Conservation (phyloP, 2,888 invertebrate species). For the Metallyticus violacea region DNA sequence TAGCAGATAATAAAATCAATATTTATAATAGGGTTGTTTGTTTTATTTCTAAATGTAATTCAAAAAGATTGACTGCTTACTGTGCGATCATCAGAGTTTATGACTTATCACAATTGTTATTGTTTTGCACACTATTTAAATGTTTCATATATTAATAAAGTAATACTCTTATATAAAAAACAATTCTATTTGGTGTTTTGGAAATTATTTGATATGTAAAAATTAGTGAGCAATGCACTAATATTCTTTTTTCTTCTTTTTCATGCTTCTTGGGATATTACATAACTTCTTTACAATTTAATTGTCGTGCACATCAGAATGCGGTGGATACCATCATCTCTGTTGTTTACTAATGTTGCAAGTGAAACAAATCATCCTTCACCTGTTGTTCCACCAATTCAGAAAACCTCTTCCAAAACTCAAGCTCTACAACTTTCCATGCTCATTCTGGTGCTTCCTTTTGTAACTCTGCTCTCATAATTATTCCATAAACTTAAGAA, state of each 20-base stretch:
- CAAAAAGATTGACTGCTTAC: no score
- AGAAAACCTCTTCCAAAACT: conserved; percentile 16
- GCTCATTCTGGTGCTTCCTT: not conserved
- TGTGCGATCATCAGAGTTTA: no score
- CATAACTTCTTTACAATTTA: not conserved
- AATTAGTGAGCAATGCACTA: not conserved
- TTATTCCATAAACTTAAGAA: not conserved
- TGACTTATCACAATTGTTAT: no score
- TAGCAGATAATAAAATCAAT: no score
- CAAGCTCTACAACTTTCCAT: not conserved
- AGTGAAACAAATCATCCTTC: conserved; percentile 24
- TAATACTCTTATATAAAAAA: not conserved
- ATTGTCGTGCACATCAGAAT: conserved; percentile 44
- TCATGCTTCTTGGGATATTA: conserved; percentile 31
- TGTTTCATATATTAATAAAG: no score
- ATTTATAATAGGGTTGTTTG: no score
- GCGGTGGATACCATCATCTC: conserved; percentile 63
- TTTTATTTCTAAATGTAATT: no score
- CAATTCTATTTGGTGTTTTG: not conserved
- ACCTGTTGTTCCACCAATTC: conserved; percentile 3
- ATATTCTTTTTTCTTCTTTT: not conserved
- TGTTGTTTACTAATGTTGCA: conserved; percentile 52
- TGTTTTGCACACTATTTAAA: no score
- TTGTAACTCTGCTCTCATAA: not conserved
- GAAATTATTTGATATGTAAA: not conserved